Evolutionary conservation across 2,113 vertebrate genomes (phyloP).

Genomic region (Eupsittula cactorum): DNA sequence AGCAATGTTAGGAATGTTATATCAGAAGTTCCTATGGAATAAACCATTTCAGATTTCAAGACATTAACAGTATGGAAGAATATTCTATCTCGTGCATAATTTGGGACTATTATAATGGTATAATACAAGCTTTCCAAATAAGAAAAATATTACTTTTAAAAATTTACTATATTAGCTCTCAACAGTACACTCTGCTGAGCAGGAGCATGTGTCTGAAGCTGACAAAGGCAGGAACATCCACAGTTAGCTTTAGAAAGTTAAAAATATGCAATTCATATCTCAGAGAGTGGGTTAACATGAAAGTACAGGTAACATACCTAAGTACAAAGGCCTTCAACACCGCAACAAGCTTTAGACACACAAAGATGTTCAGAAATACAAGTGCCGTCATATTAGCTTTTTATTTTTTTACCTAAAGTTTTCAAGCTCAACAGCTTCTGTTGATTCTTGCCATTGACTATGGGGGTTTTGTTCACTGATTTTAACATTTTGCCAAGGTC

Average conservation of each 20-base stretch:
- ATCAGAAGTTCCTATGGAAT: neutral
- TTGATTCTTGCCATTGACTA: slow-evolving; percentile 64
- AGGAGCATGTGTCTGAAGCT: neutral
- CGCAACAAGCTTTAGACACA: neutral
- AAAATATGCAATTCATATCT: neutral
- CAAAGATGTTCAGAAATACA: neutral
- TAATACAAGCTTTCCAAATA: neutral
- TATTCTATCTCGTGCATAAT: neutral
- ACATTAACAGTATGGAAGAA: neutral
- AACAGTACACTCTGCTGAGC: neutral
- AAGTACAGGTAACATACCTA: neutral
- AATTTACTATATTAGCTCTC: neutral
- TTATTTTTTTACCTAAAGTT: slow-evolving; percentile 82
- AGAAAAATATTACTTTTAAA: neutral
- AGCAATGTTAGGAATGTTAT: neutral
- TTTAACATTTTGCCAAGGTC: slow-evolving; percentile 53
- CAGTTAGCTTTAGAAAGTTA: neutral
- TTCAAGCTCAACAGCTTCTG: slow-evolving; percentile 84
- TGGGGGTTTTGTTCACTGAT: slow-evolving; percentile 34
- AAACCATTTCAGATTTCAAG: neutral
- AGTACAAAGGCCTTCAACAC: neutral
- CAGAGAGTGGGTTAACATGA: neutral
- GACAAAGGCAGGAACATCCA: neutral
- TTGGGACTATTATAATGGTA: neutral
- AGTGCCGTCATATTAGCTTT: neutral